These are phyloP conservation scores for Agelaius phoeniceus DNA, from an alignment of 2,113 vertebrate species.

Conservation along the genomic window DNA sequence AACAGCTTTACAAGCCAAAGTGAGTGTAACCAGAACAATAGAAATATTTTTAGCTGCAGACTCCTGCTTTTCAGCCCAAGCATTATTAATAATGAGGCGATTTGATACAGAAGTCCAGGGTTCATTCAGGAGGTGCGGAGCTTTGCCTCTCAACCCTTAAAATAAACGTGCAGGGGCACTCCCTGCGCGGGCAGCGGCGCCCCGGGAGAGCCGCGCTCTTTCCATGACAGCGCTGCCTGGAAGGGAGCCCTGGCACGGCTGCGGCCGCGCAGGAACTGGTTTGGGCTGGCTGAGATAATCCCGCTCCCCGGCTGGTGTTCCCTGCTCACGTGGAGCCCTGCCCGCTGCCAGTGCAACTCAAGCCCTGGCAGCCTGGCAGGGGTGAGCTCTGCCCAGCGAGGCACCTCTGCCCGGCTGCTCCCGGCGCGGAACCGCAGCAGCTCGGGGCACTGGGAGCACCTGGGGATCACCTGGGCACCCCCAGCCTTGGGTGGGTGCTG, in stretches of 20 bases:
- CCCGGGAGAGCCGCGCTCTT: slow-evolving; percentile 8
- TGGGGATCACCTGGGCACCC: too few species aligned
- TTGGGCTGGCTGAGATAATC: slow-evolving; percentile 69
- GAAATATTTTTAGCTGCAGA: slow-evolving; percentile 21
- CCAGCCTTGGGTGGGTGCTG: neutral
- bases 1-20: neutral
- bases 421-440: fast-evolving
- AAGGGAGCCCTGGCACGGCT: slow-evolving; percentile 40
- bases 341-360: slow-evolving; percentile 20
- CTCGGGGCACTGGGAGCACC: fast-evolving
- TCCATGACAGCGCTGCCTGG: slow-evolving; percentile 34
- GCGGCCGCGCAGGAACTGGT: slow-evolving; percentile 40
- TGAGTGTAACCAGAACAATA: slow-evolving; percentile 30
- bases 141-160: slow-evolving; percentile 21
- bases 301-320: slow-evolving; percentile 54
- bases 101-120: slow-evolving; percentile 12
- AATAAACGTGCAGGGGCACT: neutral
- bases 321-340: slow-evolving; percentile 43
- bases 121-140: slow-evolving; percentile 2
- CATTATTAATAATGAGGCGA: neutral
- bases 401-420: neutral
- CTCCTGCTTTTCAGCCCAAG: neutral
- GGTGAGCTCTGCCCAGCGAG: neutral
- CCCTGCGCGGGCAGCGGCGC: neutral
- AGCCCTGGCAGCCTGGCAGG: slow-evolving; percentile 49